A percentile compares a stretch with the other conserved stretches of the same genome.
These are phyloP conservation scores for Dromiciops gliroides DNA, from an alignment of 2,113 vertebrate genomes.

Conservation along the genomic window DNA sequence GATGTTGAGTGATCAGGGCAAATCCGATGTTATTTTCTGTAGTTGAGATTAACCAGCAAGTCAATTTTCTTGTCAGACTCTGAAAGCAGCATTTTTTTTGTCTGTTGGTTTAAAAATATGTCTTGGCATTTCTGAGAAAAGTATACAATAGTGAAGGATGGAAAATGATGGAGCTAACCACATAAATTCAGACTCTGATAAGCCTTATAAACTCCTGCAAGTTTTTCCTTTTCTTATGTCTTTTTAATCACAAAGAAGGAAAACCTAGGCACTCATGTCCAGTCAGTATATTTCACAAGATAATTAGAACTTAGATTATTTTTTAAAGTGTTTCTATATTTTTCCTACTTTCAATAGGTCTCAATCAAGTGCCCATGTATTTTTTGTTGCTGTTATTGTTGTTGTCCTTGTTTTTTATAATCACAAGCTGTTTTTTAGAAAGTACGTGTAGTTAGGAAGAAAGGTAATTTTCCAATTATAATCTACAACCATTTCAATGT, in stretches of 20 bases:
- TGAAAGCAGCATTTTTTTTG: neutral
- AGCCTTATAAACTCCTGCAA: neutral
- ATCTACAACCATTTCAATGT: neutral
- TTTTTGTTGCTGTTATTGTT: neutral
- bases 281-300: neutral
- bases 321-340: neutral
- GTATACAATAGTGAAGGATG: too few relatives aligned
- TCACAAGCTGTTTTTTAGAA: neutral
- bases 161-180: neutral
- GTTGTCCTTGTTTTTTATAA: neutral
- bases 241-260: neutral
- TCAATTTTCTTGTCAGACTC: constrained; percentile 15
- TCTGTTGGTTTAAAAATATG: neutral
- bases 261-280: neutral
- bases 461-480: neutral
- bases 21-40: neutral
- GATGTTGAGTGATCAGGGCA: neutral
- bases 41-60: neutral
- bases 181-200: neutral
- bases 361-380: neutral
- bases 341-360: neutral
- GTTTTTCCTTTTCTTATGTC: neutral
- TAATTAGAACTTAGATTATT: neutral
- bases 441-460: neutral
- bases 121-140: neutral